phyloP scores from a whole-genome alignment of 2,888 invertebrate species.

The Cerceris ruficornis region DNA sequence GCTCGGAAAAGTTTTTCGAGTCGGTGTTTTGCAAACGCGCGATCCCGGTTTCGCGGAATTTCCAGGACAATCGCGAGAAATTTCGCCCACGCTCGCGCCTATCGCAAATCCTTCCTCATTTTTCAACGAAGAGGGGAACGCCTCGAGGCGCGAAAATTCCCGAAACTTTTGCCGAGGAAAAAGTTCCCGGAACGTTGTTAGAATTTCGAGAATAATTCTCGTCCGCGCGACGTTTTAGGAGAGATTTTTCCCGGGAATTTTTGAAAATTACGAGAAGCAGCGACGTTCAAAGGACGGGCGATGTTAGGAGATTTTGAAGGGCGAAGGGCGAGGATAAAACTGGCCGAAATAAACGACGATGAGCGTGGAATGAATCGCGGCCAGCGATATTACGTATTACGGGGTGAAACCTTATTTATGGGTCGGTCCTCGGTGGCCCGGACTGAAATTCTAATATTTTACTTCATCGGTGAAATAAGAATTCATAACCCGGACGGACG shows the following conservation, averaged over 20 bases:
- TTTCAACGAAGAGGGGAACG: no score
- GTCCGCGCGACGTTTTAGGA: no score
- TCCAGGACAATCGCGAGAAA: not conserved
- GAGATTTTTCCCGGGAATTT: not conserved
- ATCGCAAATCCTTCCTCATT: not conserved
- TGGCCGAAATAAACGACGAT: constrained; percentile 75
- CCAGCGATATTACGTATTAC: constrained; percentile 26
- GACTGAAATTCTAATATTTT: constrained; percentile 74
- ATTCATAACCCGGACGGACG: constrained; percentile 70
- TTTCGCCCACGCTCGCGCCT: not conserved
- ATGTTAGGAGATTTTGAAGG: no score
- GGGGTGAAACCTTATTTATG: constrained; percentile 72
- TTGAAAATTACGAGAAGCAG: not conserved
- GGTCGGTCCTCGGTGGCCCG: constrained; percentile 20
- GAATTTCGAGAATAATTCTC: no score
- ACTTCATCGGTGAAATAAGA: constrained; percentile 77
- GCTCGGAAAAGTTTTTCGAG: constrained; percentile 2
- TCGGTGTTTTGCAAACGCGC: constrained; percentile 3
- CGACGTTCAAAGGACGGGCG: no score
- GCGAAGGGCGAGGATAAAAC: constrained; percentile 64
- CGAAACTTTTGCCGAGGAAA: no score
- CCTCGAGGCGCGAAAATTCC: no score
- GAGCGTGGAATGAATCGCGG: constrained; percentile 63
- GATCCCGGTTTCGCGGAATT: not conserved
- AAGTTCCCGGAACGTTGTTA: no score